Conservation (phyloP, 2,888 invertebrate genomes). For the Druceiella hillmani region DNA sequence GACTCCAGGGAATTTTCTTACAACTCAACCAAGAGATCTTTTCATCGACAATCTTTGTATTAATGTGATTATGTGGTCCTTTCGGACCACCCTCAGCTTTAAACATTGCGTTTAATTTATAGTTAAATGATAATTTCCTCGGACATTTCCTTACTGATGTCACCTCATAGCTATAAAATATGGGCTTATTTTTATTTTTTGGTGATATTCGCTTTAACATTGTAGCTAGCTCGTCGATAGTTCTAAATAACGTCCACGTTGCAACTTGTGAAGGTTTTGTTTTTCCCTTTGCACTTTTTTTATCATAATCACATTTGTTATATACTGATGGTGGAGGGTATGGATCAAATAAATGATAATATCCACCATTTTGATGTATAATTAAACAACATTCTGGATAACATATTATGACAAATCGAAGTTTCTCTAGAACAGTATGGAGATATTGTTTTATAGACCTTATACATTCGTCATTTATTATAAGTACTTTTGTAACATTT, state of each 20-base stretch:
- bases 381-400: slow-evolving; percentile 53
- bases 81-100: slow-evolving; percentile 40
- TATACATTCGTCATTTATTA: slow-evolving; percentile 43
- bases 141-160: slow-evolving; percentile 52
- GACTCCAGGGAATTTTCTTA: slow-evolving; percentile 40
- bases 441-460: slow-evolving; percentile 43
- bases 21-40: slow-evolving; percentile 48
- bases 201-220: slow-evolving; percentile 32
- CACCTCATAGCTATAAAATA: slow-evolving; percentile 54
- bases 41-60: slow-evolving; percentile 43
- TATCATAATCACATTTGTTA: no score
- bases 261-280: slow-evolving; percentile 31
- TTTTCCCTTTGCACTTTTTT: no score
- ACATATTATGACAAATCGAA: slow-evolving; percentile 53
- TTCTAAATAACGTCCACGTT: slow-evolving; percentile 44
- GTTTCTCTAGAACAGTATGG: slow-evolving; percentile 37
- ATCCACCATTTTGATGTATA: slow-evolving; percentile 49
- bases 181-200: slow-evolving; percentile 31
- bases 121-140: slow-evolving; percentile 38
- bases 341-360: slow-evolving; percentile 59
- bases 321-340: slow-evolving; percentile 43
- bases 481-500: slow-evolving; percentile 50
- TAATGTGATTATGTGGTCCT: no score
- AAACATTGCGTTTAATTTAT: slow-evolving; percentile 42
- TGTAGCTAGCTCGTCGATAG: slow-evolving; percentile 33